These are phyloP conservation scores for Leucophenga varia DNA, from an alignment of 1,140 invertebrate genomes.

Conservation along the genomic window DNA sequence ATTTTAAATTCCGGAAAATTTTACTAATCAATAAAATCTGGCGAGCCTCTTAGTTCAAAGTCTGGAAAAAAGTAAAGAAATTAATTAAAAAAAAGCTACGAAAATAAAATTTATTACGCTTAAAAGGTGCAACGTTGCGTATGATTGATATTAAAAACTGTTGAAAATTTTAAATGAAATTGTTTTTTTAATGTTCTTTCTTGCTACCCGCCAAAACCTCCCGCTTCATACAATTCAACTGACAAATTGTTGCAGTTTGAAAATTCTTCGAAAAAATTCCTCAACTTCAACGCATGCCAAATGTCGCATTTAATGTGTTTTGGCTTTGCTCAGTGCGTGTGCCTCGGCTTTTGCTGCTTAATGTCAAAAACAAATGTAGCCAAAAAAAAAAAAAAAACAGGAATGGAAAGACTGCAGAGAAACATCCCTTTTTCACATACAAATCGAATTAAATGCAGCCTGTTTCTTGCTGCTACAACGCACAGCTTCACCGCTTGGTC, in stretches of 20 bases:
- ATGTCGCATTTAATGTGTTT: conserved; percentile 46
- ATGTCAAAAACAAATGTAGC: conserved; percentile 31
- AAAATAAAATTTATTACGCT: too few species aligned
- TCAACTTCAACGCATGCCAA: conserved; percentile 37
- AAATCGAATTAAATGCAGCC: conserved; percentile 22
- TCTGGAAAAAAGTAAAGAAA: too few species aligned
- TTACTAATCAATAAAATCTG: too few species aligned
- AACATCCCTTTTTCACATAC: conserved; percentile 1
- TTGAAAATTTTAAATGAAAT: neutral
- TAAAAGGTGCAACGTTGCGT: conserved; percentile 34
- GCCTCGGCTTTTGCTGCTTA: conserved; percentile 19
- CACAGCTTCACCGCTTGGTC: conserved; percentile 6
- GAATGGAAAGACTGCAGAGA: neutral
- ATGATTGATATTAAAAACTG: conserved; percentile 37
- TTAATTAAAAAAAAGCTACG: too few species aligned
- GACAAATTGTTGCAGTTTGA: conserved; percentile 46
- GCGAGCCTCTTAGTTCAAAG: too few species aligned
- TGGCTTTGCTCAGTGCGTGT: conserved; percentile 2
- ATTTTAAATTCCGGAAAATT: too few species aligned
- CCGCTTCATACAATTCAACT: neutral
- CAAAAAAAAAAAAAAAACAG: neutral
- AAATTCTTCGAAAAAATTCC: conserved; percentile 27
- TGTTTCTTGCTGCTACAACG: neutral
- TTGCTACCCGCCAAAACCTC: conserved; percentile 2
- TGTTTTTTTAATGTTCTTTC: too few species aligned